A percentile compares a stretch with the other conserved stretches of the same genome.
Conservation (phyloP, 2,888 invertebrate species). For the Pherbina coryleti region DNA sequence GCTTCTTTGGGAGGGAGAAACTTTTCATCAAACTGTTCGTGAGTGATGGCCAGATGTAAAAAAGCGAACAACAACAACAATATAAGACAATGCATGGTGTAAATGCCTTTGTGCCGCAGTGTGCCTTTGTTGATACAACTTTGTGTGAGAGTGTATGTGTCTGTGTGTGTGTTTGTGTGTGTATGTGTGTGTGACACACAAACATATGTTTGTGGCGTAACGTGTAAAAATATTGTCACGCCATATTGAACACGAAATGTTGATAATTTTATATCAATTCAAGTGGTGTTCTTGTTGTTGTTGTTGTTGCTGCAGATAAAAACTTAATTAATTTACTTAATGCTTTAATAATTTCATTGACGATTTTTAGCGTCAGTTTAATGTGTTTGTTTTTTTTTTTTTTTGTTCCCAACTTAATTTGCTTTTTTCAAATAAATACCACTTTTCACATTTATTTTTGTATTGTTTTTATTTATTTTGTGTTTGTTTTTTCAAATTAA, state of each 20-base stretch:
- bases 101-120: too few relatives aligned
- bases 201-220: neutral
- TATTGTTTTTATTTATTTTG: neutral
- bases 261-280: conserved; percentile 1
- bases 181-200: neutral
- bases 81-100: too few relatives aligned
- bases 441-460: neutral
- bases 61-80: too few relatives aligned
- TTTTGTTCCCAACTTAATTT: neutral
- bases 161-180: neutral
- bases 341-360: conserved; percentile 21
- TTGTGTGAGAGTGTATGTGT: too few relatives aligned
- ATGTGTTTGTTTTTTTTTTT: neutral
- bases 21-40: too few relatives aligned
- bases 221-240: conserved; percentile 12
- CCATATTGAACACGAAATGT: conserved; percentile 7
- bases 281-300: neutral
- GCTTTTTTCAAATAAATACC: neutral
- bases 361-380: conserved; percentile 6
- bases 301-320: neutral
- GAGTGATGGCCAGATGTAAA: too few relatives aligned
- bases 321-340: conserved; percentile 14
- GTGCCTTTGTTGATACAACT: too few relatives aligned
- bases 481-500: conserved; percentile 3
- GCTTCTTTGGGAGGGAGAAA: too few relatives aligned